A percentile compares a stretch with the other conserved stretches of the same genome.
These are phyloP conservation scores for Trichoplusia ni DNA, from an alignment of 1,140 invertebrate species.

Conservation along the genomic window DNA sequence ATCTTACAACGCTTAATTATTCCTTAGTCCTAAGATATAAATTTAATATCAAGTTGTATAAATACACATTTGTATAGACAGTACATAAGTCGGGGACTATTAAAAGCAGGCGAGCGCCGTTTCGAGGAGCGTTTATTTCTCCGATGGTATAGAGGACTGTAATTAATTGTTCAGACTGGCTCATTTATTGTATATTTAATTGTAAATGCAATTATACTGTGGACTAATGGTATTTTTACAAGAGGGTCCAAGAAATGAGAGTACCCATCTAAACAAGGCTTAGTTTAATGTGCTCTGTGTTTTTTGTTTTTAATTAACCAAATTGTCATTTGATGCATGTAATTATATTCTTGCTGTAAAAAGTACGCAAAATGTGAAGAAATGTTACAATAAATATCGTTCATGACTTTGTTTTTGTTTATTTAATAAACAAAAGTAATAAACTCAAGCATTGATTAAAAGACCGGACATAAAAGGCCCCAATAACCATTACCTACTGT, in stretches of 20 bases:
- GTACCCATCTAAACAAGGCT: too few relatives aligned
- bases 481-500: slow-evolving; percentile 31
- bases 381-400: too few relatives aligned
- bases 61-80: slow-evolving; percentile 30
- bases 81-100: slow-evolving; percentile 56
- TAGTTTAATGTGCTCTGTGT: too few relatives aligned
- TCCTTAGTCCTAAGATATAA: background rate
- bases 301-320: background rate
- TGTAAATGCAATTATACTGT: slow-evolving; percentile 35
- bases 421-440: slow-evolving; percentile 19
- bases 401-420: background rate
- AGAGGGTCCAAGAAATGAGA: too few relatives aligned
- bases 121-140: slow-evolving; percentile 50
- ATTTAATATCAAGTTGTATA: slow-evolving; percentile 12
- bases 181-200: slow-evolving; percentile 39
- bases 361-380: too few relatives aligned
- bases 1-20: background rate
- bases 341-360: background rate
- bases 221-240: slow-evolving; percentile 17
- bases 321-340: background rate
- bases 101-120: slow-evolving; percentile 55
- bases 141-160: slow-evolving; percentile 47
- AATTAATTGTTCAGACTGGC: slow-evolving; percentile 56
- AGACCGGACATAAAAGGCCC: slow-evolving; percentile 18
- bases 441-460: slow-evolving; percentile 26